A percentile compares a stretch with the other conserved stretches of the same genome.
Conservation (phyloP, 2,113 vertebrate species). For the Pungitius pungitius region DNA sequence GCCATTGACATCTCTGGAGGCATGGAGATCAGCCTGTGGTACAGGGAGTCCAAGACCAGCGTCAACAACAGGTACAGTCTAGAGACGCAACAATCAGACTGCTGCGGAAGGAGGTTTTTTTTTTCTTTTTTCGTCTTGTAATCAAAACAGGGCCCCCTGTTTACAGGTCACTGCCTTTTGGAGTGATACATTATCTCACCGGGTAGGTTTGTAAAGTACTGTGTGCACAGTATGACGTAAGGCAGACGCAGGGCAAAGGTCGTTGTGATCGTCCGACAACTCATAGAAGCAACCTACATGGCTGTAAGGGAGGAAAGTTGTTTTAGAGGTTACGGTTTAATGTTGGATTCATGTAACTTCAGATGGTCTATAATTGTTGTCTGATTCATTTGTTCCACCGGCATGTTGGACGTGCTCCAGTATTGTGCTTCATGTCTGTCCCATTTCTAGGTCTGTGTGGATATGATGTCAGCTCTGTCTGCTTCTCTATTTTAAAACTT, state of each 20-base stretch:
- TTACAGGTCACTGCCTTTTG: slow-evolving; percentile 9
- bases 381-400: slow-evolving; percentile 73
- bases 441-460: slow-evolving; percentile 45
- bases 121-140: background rate
- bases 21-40: slow-evolving; percentile 99
- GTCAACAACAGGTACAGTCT: slow-evolving; percentile 90
- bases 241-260: slow-evolving; percentile 32
- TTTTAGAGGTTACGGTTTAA: slow-evolving; percentile 41
- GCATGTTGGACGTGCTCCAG: slow-evolving; percentile 48
- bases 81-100: background rate
- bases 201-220: slow-evolving; percentile 17
- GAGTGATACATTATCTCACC: slow-evolving; percentile 19
- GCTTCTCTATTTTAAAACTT: slow-evolving; percentile 67
- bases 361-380: slow-evolving; percentile 59
- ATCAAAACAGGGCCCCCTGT: background rate
- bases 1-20: slow-evolving; percentile 96
- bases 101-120: background rate
- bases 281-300: slow-evolving; percentile 43
- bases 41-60: slow-evolving; percentile 96
- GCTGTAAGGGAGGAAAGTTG: slow-evolving; percentile 22
- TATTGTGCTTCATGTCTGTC: slow-evolving; percentile 54
- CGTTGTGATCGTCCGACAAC: slow-evolving; percentile 21
- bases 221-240: slow-evolving; percentile 27
- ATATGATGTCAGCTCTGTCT: slow-evolving; percentile 65
- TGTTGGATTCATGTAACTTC: slow-evolving; percentile 54